phyloP scores from a whole-genome alignment of 2,888 invertebrate species.

The Arrhopalites spinosus region DNA sequence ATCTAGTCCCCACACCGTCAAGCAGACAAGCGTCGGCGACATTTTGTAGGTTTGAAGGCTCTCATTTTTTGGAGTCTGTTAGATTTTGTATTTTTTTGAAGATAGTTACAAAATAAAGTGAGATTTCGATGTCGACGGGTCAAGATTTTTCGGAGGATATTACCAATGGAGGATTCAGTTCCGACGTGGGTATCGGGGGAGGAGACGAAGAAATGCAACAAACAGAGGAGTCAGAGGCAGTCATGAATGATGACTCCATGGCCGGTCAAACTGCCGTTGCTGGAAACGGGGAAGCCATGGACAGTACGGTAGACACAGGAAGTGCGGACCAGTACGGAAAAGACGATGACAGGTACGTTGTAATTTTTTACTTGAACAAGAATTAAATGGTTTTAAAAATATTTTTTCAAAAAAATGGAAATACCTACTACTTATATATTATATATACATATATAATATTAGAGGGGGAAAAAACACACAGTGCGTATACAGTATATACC shows the following conservation, averaged over 20 bases:
- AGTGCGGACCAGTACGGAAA: slow-evolving; percentile 76
- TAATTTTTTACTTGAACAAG: background rate
- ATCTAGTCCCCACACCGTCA: no score
- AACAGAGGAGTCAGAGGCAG: slow-evolving; percentile 44
- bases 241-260: background rate
- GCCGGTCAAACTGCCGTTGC: slow-evolving; percentile 22
- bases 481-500: background rate
- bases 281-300: slow-evolving; percentile 72
- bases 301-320: slow-evolving; percentile 70
- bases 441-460: slow-evolving; percentile 2
- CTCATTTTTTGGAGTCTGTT: background rate
- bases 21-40: background rate
- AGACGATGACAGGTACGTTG: slow-evolving; percentile 68
- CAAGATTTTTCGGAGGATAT: slow-evolving; percentile 56
- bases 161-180: slow-evolving; percentile 53
- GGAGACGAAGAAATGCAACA: slow-evolving; percentile 53
- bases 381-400: no score
- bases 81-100: background rate
- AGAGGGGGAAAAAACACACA: background rate
- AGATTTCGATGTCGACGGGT: slow-evolving; percentile 34
- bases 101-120: background rate
- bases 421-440: background rate
- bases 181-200: slow-evolving; percentile 44
- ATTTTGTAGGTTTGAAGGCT: slow-evolving; percentile 23
- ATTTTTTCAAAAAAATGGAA: background rate